Base-by-base conservation (phyloP, 2,113 vertebrate species). In the Mustela lutreola region DNA sequence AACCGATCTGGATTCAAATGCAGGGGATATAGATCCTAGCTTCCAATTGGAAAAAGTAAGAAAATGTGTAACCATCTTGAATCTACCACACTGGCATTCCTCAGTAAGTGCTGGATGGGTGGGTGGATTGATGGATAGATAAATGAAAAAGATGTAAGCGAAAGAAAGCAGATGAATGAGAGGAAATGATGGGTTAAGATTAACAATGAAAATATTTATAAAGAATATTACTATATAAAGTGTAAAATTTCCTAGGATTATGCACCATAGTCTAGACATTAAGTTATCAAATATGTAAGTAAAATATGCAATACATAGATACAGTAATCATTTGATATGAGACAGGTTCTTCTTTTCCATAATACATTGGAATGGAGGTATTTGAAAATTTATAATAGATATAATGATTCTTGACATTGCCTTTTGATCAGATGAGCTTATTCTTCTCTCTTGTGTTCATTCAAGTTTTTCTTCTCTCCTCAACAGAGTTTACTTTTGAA, bases 151-250 rank as follows among this genome's bases (percentile, higher is more conserved):
- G n/a, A 88, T 75, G 6, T 56, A 65, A 2, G 12, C 12, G 21
- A 62, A 24, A 95, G 39, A 93, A 83, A 93, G 48, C 48, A 50
- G 14, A 80, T 89, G 4, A 22, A n/a, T 84, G 28, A 86, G 31
- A 90, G 63, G 1, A 93, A 87, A 65, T 33, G 1, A 53, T n/a
- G 79, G 14, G 7, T 81, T 63, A 93, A 94, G 24, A 26, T 84
- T 48, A 53, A 89, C 70, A 73, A 94, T 50, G 33, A 88, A 96
- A 95, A 62, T 48, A 89, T 1, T 79, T 81, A 71, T 33, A 90
- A 89, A n/a, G 4, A 89, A 48, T 75, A 93, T 63, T 73, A 70
- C 7, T 65, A 33, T 50, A 80, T 39, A 65, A 67, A 81, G 11
- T 36, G 80, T 94, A 70, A 89, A 92, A 53, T 33, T 78, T 62